Base-by-base conservation (phyloP, 1,140 invertebrate genomes). In the Euwallacea fornicatus region DNA sequence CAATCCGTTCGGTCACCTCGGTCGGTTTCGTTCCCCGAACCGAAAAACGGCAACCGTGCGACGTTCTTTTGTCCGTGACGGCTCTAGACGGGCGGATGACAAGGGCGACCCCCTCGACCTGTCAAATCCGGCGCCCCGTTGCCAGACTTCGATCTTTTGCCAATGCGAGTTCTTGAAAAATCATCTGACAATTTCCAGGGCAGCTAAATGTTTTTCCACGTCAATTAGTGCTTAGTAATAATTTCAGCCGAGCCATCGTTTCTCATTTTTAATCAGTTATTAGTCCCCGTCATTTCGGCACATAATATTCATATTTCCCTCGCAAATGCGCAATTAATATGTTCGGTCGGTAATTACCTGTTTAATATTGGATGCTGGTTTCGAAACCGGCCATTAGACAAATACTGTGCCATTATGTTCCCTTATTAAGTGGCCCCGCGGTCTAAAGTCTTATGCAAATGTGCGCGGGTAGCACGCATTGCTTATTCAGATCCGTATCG, bases 401-500 rank as follows among this genome's bases (percentile, higher is more conserved):
- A 59, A 68, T 58, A 59, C 42, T 68, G 41, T 68, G 59, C 44
- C 43, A 60, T 59, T 68, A 60, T 68, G 66, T 60, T 68, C 33
- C 66, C 66, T 60, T 68, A 68, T 60, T 46, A 59, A 68, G 66
- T 11, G 13, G 42, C 21, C 21, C 66, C 0, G 7, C 67, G 67
- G 7, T 64, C 68, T 64, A 64, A 70, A 70, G 61, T 33, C n/a
- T 2, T 61, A 70, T 70, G 68, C 68, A 70, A 70, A 70, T 70
- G 33, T 54, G 56, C 55, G 46, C 21, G 21, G 58, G 61, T 15
- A 62, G 54, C 47, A 43, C 53, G 50, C 42, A 64, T 70, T 70
- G 60, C 21, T 50, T 58, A 70, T 70, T 70, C 60, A 16, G 68
- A 70, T 70, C 68, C 64, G 60, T 70, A 70, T 70, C 68, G 68